phyloP scores from a whole-genome alignment of 2,888 invertebrate species.

The Ichneumoninae sp. region DNA sequence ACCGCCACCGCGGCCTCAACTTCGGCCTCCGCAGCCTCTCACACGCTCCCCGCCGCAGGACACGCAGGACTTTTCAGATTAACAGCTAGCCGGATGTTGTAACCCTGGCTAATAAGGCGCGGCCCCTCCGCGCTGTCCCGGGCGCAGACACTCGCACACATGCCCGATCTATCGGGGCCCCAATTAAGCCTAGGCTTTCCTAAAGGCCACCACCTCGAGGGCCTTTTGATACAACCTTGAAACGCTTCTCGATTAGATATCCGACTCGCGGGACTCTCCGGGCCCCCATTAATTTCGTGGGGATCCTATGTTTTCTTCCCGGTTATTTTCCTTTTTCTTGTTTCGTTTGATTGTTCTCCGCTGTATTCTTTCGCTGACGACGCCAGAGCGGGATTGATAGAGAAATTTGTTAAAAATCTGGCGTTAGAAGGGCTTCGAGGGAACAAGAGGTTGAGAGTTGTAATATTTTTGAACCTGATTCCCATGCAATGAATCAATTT shows the following conservation, averaged over 20 bases:
- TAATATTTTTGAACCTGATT: slow-evolving; percentile 58
- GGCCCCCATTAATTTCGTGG: slow-evolving; percentile 78
- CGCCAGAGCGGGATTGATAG: slow-evolving; percentile 39
- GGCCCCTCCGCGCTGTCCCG: slow-evolving; percentile 58
- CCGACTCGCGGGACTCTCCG: slow-evolving; percentile 53
- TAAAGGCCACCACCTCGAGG: slow-evolving; percentile 74
- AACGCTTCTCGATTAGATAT: slow-evolving; percentile 79
- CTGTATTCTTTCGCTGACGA: neutral
- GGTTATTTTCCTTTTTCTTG: slow-evolving; percentile 21
- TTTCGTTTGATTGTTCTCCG: neutral
- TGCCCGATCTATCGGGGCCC: slow-evolving; percentile 76
- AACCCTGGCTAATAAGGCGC: slow-evolving; percentile 83
- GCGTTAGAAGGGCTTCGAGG: slow-evolving; percentile 47
- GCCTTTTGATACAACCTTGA: slow-evolving; percentile 68
- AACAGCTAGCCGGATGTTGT: slow-evolving; percentile 82
- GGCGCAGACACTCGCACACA: slow-evolving; percentile 71
- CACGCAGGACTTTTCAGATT: slow-evolving; percentile 83
- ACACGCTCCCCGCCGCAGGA: slow-evolving; percentile 78
- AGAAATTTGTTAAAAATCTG: slow-evolving; percentile 43
- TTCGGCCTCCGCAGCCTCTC: slow-evolving; percentile 64
- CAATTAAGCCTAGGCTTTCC: slow-evolving; percentile 82
- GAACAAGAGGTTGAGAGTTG: slow-evolving; percentile 20
- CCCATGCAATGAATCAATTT: slow-evolving; percentile 56
- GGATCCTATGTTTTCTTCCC: slow-evolving; percentile 45
- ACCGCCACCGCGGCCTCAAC: slow-evolving; percentile 68